Conservation (phyloP, 2,113 vertebrate species). For the Thunnus thynnus region DNA sequence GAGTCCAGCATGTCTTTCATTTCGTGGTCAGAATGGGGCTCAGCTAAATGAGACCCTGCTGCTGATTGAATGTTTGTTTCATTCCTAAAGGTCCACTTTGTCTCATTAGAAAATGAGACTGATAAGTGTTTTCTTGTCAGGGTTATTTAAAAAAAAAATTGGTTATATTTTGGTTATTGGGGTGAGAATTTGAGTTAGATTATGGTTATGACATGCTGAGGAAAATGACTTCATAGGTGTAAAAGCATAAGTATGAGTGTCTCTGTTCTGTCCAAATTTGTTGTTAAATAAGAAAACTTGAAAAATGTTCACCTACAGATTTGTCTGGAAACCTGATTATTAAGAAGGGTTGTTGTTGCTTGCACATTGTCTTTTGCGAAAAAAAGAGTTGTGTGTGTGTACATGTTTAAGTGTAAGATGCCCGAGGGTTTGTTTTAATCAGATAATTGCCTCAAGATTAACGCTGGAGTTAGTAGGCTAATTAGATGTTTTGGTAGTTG, state of each 20-base stretch:
- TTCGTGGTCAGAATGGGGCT: conserved; percentile 30
- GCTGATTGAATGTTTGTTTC: conserved; percentile 48
- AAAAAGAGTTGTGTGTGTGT: neutral
- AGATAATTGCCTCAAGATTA: conserved; percentile 39
- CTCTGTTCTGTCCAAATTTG: neutral
- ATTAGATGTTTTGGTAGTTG: conserved; percentile 13
- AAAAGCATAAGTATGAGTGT: conserved; percentile 1
- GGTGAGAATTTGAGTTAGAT: neutral
- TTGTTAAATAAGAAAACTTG: neutral
- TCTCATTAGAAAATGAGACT: conserved; percentile 6
- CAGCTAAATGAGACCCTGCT: conserved; percentile 43
- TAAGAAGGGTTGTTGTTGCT: neutral
- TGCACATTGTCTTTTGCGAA: neutral
- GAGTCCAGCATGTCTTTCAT: conserved; percentile 55
- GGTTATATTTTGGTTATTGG: neutral
- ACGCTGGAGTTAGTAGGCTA: conserved; percentile 23
- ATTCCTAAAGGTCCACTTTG: conserved; percentile 15
- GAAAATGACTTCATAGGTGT: conserved; percentile 22
- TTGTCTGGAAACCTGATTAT: neutral
- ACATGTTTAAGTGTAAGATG: conserved; percentile 25
- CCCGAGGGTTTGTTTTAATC: conserved; percentile 36
- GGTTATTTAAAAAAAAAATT: neutral
- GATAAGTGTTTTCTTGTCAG: neutral
- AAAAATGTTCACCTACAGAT: neutral
- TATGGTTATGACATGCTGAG: neutral